Percentiles rank a stretch among this genome's conserved stretches.
Evolutionary conservation across 2,888 invertebrate species (phyloP).

Genomic region (Sarcophaga variegata): DNA sequence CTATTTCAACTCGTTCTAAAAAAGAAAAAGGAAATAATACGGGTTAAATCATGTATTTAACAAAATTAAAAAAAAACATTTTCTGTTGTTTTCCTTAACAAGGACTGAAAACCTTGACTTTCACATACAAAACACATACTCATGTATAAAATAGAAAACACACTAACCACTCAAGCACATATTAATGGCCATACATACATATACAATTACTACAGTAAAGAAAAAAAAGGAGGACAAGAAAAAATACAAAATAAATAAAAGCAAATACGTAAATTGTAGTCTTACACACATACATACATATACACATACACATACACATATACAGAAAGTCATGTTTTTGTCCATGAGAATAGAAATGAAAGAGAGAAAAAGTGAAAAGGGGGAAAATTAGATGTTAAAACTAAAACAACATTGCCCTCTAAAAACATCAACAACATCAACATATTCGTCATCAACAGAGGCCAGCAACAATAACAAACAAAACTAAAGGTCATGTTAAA

Average conservation of each 20-base stretch:
- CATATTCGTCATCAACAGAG: slow-evolving; percentile 24
- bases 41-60: not conserved
- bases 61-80: not conserved
- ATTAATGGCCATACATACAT: no score
- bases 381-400: slow-evolving; percentile 56
- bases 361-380: slow-evolving; percentile 15
- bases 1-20: not conserved
- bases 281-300: not conserved
- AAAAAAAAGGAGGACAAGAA: not conserved
- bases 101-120: slow-evolving; percentile 64
- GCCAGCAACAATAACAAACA: not conserved
- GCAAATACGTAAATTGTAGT: not conserved
- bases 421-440: slow-evolving; percentile 21
- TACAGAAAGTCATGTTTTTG: slow-evolving; percentile 38
- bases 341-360: slow-evolving; percentile 47
- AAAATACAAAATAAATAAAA: not conserved
- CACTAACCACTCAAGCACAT: no score
- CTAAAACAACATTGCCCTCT: slow-evolving; percentile 61
- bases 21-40: no score
- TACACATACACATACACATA: not conserved
- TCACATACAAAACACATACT: slow-evolving; percentile 20
- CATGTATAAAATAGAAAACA: no score
- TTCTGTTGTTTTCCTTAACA: slow-evolving; percentile 16
- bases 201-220: no score
- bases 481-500: not conserved